These are phyloP conservation scores for Chirona hameri DNA, from an alignment of 2,888 invertebrate genomes.

Conservation along the genomic window DNA sequence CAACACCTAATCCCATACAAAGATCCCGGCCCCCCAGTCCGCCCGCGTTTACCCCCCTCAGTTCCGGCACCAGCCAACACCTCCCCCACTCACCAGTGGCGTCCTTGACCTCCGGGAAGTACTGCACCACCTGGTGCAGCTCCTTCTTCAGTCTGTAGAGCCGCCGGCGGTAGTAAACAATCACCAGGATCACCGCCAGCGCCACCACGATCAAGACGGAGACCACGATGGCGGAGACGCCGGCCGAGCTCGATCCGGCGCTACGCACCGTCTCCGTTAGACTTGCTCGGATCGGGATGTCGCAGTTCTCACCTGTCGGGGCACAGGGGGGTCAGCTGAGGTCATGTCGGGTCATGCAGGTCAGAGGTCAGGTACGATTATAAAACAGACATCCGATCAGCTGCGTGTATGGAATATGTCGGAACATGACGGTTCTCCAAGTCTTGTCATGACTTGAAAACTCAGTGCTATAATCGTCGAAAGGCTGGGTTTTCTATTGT, in stretches of 20 bases:
- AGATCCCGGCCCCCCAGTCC: not conserved
- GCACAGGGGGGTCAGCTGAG: not conserved
- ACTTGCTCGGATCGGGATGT: not conserved
- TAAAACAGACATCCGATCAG: too few species aligned
- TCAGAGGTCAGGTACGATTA: too few species aligned
- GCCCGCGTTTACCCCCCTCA: not conserved
- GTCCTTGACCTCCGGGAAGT: slow-evolving; percentile 1
- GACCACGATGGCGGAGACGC: slow-evolving; percentile 29
- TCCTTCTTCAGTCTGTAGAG: slow-evolving; percentile 36
- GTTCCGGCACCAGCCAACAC: not conserved
- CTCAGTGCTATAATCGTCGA: too few species aligned
- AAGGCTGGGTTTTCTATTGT: too few species aligned
- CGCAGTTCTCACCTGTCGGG: not conserved
- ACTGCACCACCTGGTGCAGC: slow-evolving; percentile 31
- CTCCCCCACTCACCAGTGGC: not conserved
- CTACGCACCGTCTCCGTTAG: not conserved
- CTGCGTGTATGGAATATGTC: too few species aligned
- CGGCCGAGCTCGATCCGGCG: not conserved
- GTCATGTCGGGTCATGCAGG: not conserved
- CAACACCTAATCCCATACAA: not conserved
- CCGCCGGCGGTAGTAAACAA: slow-evolving; percentile 31
- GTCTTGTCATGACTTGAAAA: too few species aligned
- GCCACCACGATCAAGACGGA: slow-evolving; percentile 27
- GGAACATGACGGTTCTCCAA: too few species aligned
- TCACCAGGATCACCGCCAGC: slow-evolving; percentile 28